phyloP scores from a whole-genome alignment of 2,888 invertebrate species.

The Lampropteryx suffumata region DNA sequence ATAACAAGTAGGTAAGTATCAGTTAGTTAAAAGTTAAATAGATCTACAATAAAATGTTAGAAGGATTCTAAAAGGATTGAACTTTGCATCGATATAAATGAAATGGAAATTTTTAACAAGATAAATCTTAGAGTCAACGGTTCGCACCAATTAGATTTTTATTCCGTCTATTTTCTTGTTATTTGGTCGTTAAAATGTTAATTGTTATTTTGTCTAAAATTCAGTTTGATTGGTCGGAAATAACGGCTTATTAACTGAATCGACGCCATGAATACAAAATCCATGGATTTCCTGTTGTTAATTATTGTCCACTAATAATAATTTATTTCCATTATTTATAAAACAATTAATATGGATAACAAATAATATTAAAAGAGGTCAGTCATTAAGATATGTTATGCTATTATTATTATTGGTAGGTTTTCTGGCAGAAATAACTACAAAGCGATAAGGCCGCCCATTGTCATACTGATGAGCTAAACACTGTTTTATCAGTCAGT shows the following conservation, averaged over 20 bases:
- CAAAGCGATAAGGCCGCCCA: no score
- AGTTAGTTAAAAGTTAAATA: slow-evolving; percentile 22
- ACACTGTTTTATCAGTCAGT: no score
- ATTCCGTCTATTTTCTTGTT: slow-evolving; percentile 43
- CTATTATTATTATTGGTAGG: no score
- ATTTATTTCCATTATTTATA: no score
- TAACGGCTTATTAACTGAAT: background rate
- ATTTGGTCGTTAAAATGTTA: slow-evolving; percentile 39
- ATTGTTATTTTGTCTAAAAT: slow-evolving; percentile 12
- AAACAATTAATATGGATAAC: no score
- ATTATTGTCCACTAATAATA: no score
- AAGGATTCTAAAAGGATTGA: slow-evolving; percentile 60
- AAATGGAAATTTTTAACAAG: slow-evolving; percentile 81
- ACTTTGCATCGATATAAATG: slow-evolving; percentile 64
- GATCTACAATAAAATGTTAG: slow-evolving; percentile 23
- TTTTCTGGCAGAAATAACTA: no score
- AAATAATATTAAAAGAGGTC: no score
- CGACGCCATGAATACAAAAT: no score
- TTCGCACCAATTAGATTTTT: slow-evolving; percentile 62
- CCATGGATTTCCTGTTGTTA: no score
- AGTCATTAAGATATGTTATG: no score
- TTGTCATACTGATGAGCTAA: no score
- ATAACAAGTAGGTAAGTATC: slow-evolving; percentile 25
- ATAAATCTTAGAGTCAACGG: slow-evolving; percentile 54
- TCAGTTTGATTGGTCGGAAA: slow-evolving; percentile 9